These are phyloP conservation scores for Steromphala cineraria DNA, from an alignment of 2,888 invertebrate genomes.

Conservation along the genomic window DNA sequence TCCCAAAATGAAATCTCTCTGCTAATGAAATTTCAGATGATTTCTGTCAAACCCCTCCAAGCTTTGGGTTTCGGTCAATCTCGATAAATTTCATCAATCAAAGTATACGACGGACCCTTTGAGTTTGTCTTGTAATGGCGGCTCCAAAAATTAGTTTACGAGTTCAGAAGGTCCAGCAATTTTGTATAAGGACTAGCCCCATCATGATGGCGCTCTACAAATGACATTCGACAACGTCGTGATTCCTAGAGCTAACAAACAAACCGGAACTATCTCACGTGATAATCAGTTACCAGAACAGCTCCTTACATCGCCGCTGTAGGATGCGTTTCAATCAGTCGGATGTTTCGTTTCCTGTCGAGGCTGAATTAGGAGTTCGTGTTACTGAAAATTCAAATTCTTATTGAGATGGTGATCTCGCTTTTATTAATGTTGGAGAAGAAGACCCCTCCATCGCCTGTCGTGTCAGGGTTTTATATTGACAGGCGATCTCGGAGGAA, in stretches of 20 bases:
- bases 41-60: background rate
- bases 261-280: too few relatives aligned
- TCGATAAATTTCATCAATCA: conserved; percentile 20
- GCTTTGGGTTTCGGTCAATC: background rate
- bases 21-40: background rate
- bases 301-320: too few relatives aligned
- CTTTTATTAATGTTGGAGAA: background rate
- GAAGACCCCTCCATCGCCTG: too few relatives aligned
- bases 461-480: too few relatives aligned
- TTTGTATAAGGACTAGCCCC: background rate
- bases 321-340: too few relatives aligned
- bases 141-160: conserved; percentile 1
- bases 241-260: too few relatives aligned
- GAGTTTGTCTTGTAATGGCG: background rate
- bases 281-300: too few relatives aligned
- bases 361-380: background rate
- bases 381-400: background rate
- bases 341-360: too few relatives aligned
- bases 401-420: background rate
- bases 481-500: too few relatives aligned
- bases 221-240: background rate
- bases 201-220: background rate
- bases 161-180: background rate
- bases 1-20: background rate
- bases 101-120: background rate